Percentiles rank a stretch among this genome's conserved stretches.
phyloP scores from a whole-genome alignment of 1,140 invertebrate genomes.

The Potamilus streckersoni region DNA sequence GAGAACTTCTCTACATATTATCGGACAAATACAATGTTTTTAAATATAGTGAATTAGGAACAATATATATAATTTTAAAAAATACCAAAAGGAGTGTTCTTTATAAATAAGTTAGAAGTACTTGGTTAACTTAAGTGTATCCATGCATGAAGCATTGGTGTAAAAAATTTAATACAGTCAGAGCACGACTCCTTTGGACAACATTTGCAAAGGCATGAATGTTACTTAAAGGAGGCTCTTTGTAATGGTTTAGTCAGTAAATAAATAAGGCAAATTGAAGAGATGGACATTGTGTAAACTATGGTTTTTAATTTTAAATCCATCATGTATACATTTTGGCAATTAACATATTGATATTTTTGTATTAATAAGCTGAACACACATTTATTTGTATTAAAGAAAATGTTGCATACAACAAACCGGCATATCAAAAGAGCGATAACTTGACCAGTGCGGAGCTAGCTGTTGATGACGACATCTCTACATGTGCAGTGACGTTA shows the following conservation, averaged over 20 bases:
- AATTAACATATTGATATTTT: background rate
- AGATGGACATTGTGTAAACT: background rate
- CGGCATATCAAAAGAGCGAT: slow-evolving; percentile 11
- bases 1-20: no score
- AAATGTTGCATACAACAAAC: slow-evolving; percentile 16
- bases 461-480: slow-evolving; percentile 20
- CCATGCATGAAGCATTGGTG: no score
- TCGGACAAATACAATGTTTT: no score
- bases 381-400: background rate
- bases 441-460: background rate
- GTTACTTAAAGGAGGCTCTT: no score
- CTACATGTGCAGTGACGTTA: slow-evolving; percentile 13
- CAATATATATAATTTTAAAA: no score
- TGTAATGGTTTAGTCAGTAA: background rate
- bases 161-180: no score
- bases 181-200: no score
- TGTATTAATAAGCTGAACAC: background rate
- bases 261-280: background rate
- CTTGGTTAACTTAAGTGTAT: no score
- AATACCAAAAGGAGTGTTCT: no score
- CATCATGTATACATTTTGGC: background rate
- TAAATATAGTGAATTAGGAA: no score
- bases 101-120: no score
- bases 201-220: no score
- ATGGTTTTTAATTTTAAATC: background rate